A percentile compares a stretch with the other conserved stretches of the same genome.
These are phyloP conservation scores for Odocoileus virginianus DNA, from an alignment of 2,113 vertebrate genomes.

Conservation along the genomic window DNA sequence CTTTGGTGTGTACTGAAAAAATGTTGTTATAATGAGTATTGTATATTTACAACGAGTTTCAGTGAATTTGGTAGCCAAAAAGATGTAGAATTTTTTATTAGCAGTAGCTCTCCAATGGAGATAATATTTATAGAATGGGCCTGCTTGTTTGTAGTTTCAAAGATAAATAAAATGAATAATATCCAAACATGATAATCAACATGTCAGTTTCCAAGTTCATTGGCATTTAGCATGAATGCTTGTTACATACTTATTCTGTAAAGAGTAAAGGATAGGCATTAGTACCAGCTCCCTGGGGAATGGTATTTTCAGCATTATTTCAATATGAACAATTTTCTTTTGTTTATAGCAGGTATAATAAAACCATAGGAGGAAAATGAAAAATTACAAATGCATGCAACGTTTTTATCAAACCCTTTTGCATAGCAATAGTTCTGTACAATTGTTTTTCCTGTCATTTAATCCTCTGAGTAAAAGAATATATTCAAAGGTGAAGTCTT, in stretches of 20 bases:
- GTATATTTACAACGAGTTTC: conserved; percentile 77
- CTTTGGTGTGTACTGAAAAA: conserved; percentile 74
- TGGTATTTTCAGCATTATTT: conserved; percentile 60
- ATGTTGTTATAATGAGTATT: conserved; percentile 73
- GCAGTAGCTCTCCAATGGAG: conserved; percentile 77
- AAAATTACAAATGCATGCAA: conserved; percentile 47
- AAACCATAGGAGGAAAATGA: conserved; percentile 50
- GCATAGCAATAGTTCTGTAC: conserved; percentile 15
- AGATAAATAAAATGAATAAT: conserved; percentile 83
- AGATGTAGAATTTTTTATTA: conserved; percentile 74
- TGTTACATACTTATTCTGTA: conserved; percentile 64
- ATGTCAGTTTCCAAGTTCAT: conserved; percentile 79
- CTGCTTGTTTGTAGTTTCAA: conserved; percentile 77
- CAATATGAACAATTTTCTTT: conserved; percentile 59
- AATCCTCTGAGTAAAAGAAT: background rate
- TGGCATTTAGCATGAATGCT: conserved; percentile 78
- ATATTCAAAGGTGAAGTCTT: background rate
- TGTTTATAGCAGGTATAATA: conserved; percentile 63
- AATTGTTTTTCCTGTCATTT: background rate
- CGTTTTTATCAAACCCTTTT: conserved; percentile 52
- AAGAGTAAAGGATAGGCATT: conserved; percentile 70
- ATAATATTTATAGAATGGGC: conserved; percentile 79
- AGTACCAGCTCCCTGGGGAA: conserved; percentile 43
- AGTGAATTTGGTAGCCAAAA: conserved; percentile 76
- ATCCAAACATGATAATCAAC: conserved; percentile 82